phyloP scores from a whole-genome alignment of 2,888 invertebrate genomes.

The Tortrix viridana region DNA sequence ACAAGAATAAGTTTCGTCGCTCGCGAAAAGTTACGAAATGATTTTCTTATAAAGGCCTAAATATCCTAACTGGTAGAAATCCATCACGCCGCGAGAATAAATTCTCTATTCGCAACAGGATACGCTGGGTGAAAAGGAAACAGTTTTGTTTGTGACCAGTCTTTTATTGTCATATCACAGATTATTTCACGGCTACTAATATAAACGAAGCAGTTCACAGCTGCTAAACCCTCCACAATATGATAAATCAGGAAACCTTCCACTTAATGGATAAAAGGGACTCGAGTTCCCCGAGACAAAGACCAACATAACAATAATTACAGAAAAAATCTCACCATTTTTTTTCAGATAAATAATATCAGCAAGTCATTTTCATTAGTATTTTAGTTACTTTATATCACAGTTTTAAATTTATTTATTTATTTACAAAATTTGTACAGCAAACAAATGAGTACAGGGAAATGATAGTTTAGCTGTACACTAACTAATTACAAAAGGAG shows the following conservation, averaged over 20 bases:
- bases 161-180: slow-evolving; percentile 78
- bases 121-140: slow-evolving; percentile 79
- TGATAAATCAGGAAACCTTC: slow-evolving; percentile 38
- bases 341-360: slow-evolving; percentile 12
- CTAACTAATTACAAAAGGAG: slow-evolving; percentile 17
- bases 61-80: too few relatives aligned
- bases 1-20: neutral
- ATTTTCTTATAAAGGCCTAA: too few relatives aligned
- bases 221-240: slow-evolving; percentile 54
- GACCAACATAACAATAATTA: slow-evolving; percentile 24
- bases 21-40: neutral
- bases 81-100: slow-evolving; percentile 3
- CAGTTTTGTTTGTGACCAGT: slow-evolving; percentile 72
- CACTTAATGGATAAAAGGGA: slow-evolving; percentile 29
- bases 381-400: slow-evolving; percentile 10
- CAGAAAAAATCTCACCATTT: slow-evolving; percentile 22
- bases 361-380: slow-evolving; percentile 7
- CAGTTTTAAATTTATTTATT: slow-evolving; percentile 7
- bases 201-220: slow-evolving; percentile 60
- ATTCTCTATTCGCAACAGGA: slow-evolving; percentile 51
- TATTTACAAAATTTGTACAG: slow-evolving; percentile 24
- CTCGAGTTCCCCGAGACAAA: slow-evolving; percentile 20
- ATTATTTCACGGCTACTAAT: slow-evolving; percentile 47
- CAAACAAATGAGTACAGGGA: slow-evolving; percentile 21
- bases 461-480: slow-evolving; percentile 12